Base-by-base conservation (phyloP, 2,797 vertebrate species). In the Pseudochirops cupreus region DNA sequence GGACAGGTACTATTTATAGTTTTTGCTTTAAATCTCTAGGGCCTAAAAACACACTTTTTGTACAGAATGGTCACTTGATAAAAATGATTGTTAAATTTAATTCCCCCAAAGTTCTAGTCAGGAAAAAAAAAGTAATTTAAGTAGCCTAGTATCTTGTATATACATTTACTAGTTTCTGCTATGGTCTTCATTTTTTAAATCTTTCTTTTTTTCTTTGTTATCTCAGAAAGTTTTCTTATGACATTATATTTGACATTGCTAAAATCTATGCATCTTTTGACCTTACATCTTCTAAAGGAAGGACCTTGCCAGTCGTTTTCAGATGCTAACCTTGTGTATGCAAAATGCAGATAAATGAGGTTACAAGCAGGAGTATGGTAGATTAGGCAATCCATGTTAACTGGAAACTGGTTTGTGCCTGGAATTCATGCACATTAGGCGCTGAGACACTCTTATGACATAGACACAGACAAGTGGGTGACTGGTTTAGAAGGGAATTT, bases 81-180 rank as follows among this genome's bases (percentile, higher is more conserved):
- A 87, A 74, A 87, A 33, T 50, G 21, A 46, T 50, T 26, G 21
- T 50, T 87, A 87, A 87, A 50, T 50, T 87, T 87, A 87, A 87
- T 87, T 24, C 39, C 74, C 74, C 10, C 97, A 93, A 97, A 97
- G 95, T 94, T 96, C 95, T 98, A 97, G 96, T 95, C 97, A 97
- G 96, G 97, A 98, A 97, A 97, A 46, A 97, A 94, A 96, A 98
- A 97, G 94, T 97, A 96, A 95, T 96, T 97, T 95, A 97, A 98
- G 98, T 50, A 87, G 74, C 21, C 24, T 50, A 50, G 98, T 98
- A 97, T 98, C 97, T 97, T 98, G 96, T 96, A 58, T 93, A 91
- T 91, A 14, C 82, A 91, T 53, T 94, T 91, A 52, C 67, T 56
- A 46, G 67, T 95, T 90, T 95, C 91, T 96, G 52, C 53, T 57